Conservation (phyloP, 1,140 invertebrate species). For the Philopotamus ludificatus region DNA sequence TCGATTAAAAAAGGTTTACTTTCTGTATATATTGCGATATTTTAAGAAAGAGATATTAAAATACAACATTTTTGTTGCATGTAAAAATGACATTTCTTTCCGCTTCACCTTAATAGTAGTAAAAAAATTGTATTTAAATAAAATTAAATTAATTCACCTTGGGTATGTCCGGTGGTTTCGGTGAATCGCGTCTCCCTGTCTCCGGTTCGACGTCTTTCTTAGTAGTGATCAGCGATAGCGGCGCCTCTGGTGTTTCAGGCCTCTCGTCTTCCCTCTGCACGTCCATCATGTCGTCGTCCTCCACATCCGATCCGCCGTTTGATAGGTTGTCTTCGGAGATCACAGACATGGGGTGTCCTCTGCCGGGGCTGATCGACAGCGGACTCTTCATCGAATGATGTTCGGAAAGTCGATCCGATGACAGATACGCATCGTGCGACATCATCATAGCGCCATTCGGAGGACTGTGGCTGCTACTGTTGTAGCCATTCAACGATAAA, state of each 20-base stretch:
- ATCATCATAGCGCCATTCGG: conserved; percentile 58
- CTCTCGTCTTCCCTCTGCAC: conserved; percentile 55
- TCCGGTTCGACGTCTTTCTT: conserved; percentile 52
- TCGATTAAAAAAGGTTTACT: no score
- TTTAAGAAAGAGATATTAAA: not conserved
- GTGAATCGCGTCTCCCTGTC: conserved; percentile 50
- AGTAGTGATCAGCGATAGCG: conserved; percentile 65
- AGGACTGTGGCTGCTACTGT: conserved; percentile 62
- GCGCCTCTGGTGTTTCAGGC: conserved; percentile 64
- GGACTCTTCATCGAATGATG: conserved; percentile 57
- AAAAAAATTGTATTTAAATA: no score
- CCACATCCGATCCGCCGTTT: conserved; percentile 62
- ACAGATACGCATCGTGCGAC: conserved; percentile 55
- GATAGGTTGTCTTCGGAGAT: conserved; percentile 62
- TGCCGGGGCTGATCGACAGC: conserved; percentile 51
- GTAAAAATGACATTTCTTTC: no score
- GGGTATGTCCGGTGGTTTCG: conserved; percentile 54
- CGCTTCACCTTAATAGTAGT: conserved; percentile 1
- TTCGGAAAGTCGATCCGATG: conserved; percentile 51
- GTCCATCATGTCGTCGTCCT: conserved; percentile 60
- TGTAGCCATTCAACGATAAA: conserved; percentile 62
- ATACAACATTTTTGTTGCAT: no score
- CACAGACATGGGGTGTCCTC: conserved; percentile 54
- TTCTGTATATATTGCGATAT: no score
- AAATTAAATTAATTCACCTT: conserved; percentile 53